phyloP scores from a whole-genome alignment of 2,797 vertebrate genomes.

The Microctenopoma lineatum region DNA sequence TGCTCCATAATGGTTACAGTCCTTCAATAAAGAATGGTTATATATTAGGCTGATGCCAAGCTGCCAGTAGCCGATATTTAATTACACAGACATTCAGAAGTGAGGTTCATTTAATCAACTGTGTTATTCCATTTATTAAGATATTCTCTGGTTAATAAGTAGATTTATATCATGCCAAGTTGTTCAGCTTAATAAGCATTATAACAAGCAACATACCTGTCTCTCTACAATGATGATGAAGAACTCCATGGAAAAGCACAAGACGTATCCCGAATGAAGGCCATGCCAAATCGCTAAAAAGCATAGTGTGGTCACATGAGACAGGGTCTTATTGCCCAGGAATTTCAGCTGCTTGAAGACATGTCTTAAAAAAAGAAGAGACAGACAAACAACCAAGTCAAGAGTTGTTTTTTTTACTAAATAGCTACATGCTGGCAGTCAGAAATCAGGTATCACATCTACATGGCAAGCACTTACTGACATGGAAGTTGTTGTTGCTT shows the following conservation, averaged over 20 bases:
- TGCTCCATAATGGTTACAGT: background rate
- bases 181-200: background rate
- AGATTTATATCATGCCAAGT: conserved; percentile 8
- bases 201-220: conserved; percentile 82
- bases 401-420: background rate
- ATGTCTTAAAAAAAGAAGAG: conserved; percentile 80
- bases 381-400: background rate
- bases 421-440: conserved; percentile 12
- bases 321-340: conserved; percentile 92
- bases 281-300: conserved; percentile 97
- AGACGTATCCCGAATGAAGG: conserved; percentile 94
- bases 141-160: conserved; percentile 5
- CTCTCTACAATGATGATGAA: conserved; percentile 93
- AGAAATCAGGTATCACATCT: conserved; percentile 32
- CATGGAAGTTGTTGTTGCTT: conserved; percentile 63
- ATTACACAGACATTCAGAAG: conserved; percentile 20
- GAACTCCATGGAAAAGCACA: conserved; percentile 98
- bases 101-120: conserved; percentile 29
- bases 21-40: conserved; percentile 14
- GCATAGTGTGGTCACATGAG: conserved; percentile 89
- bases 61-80: conserved; percentile 23
- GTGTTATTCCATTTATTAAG: conserved; percentile 11
- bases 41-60: conserved; percentile 6
- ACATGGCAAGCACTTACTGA: conserved; percentile 22
- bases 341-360: conserved; percentile 96